phyloP scores from a whole-genome alignment of 2,113 vertebrate genomes.

The Dicentrarchus labrax region DNA sequence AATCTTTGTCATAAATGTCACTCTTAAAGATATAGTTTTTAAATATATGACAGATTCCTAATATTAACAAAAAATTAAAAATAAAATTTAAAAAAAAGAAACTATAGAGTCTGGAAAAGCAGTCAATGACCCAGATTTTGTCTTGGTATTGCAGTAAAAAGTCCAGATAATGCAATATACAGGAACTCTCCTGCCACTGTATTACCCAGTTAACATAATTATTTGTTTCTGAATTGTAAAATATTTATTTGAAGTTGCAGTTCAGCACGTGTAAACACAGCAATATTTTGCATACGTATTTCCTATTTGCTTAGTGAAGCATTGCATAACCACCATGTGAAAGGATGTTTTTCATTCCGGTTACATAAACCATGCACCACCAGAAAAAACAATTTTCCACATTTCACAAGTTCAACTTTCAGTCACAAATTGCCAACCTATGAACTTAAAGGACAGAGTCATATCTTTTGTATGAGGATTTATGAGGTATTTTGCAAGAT shows the following conservation, averaged over 20 bases:
- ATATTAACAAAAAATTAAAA: too few species aligned
- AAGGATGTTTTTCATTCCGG: constrained; percentile 59
- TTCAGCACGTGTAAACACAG: constrained; percentile 36
- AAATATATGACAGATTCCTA: too few species aligned
- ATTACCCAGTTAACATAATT: background rate
- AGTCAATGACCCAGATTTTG: background rate
- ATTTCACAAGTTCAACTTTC: background rate
- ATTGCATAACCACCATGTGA: constrained; percentile 58
- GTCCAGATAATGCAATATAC: too few species aligned
- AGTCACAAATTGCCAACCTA: background rate
- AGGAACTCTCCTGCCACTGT: accelerated
- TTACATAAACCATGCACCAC: constrained; percentile 46
- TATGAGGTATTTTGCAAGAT: background rate
- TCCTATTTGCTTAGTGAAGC: constrained; percentile 50
- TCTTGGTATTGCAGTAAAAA: too few species aligned
- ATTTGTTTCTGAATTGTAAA: constrained; percentile 16
- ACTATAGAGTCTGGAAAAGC: too few species aligned
- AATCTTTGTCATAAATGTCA: too few species aligned
- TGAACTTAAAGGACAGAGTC: background rate
- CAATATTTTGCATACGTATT: constrained; percentile 70
- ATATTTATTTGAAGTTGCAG: constrained; percentile 36
- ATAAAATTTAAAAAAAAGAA: background rate
- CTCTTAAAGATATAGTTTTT: too few species aligned
- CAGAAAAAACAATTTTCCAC: constrained; percentile 5
- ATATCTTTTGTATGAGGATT: background rate